These are phyloP conservation scores for Rhagoletis zephyria DNA, from an alignment of 1,140 invertebrate genomes.

Conservation along the genomic window DNA sequence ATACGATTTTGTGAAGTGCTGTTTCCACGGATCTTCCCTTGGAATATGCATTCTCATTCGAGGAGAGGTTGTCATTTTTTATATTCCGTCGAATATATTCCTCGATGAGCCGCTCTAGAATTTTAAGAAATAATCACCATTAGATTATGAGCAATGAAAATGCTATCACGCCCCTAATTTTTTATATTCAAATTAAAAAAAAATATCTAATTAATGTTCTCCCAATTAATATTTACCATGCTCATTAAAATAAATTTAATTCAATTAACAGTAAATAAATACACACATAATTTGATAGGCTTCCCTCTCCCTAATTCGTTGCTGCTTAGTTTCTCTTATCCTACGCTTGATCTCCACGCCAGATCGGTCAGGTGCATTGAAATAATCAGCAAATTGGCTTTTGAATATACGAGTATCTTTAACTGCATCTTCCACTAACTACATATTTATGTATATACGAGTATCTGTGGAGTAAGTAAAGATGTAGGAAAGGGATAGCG, in stretches of 20 bases:
- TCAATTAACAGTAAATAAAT: conserved; percentile 28
- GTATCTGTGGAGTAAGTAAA: not conserved
- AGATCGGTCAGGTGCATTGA: conserved; percentile 1
- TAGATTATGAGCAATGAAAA: too few species aligned
- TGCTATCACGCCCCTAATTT: too few species aligned
- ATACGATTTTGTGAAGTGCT: too few species aligned
- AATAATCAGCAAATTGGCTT: not conserved
- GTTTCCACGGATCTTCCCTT: too few species aligned
- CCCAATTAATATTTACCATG: not conserved
- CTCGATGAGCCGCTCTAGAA: too few species aligned
- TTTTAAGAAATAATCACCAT: too few species aligned
- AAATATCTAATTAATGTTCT: not conserved
- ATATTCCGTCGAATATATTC: too few species aligned
- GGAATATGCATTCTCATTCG: too few species aligned
- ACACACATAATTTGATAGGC: not conserved
- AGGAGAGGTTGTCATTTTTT: too few species aligned
- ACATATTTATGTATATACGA: not conserved
- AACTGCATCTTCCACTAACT: not conserved
- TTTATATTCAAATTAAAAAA: too few species aligned
- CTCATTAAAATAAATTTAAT: conserved; percentile 13
- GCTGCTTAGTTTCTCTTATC: not conserved
- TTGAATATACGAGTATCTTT: not conserved
- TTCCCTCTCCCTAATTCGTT: not conserved
- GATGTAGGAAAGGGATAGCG: not conserved
- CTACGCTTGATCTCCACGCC: not conserved